Evolutionary conservation across 1,140 invertebrate genomes (phyloP).

Genomic region (Camponotus floridanus): DNA sequence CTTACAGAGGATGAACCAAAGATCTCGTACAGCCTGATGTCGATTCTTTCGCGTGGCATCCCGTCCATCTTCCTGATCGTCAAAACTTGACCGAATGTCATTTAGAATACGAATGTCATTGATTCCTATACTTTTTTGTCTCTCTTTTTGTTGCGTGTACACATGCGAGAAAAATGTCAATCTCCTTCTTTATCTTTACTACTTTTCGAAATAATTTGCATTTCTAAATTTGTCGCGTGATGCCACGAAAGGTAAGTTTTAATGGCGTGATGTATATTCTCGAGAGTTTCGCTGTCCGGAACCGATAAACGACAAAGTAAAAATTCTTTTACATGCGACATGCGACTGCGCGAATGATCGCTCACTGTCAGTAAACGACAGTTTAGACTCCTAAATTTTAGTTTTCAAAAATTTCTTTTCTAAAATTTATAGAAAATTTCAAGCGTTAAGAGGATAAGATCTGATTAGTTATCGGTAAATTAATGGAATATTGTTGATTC

Average conservation of each 20-base stretch:
- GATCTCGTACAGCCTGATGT: conserved; percentile 58
- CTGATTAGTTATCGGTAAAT: background rate
- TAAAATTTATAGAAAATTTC: background rate
- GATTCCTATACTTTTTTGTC: conserved; percentile 40
- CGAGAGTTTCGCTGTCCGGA: background rate
- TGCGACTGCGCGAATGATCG: background rate
- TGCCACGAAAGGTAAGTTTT: background rate
- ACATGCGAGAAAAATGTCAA: background rate
- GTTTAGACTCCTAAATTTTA: background rate
- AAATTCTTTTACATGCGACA: background rate
- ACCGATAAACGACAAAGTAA: background rate
- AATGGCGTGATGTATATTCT: background rate
- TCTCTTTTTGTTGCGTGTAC: background rate
- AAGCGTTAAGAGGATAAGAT: conserved; percentile 8
- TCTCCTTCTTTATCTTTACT: conserved; percentile 12
- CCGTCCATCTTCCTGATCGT: conserved; percentile 40
- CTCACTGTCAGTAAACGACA: background rate
- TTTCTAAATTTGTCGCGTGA: conserved; percentile 21
- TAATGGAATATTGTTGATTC: background rate
- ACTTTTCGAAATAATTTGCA: background rate
- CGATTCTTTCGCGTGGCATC: conserved; percentile 34
- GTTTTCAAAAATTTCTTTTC: background rate
- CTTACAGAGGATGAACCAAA: conserved; percentile 66
- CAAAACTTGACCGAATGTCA: conserved; percentile 47
- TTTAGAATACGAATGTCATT: conserved; percentile 45